Evolutionary conservation across 2,797 vertebrate genomes (phyloP).

Genomic region (Galaxias olidus): DNA sequence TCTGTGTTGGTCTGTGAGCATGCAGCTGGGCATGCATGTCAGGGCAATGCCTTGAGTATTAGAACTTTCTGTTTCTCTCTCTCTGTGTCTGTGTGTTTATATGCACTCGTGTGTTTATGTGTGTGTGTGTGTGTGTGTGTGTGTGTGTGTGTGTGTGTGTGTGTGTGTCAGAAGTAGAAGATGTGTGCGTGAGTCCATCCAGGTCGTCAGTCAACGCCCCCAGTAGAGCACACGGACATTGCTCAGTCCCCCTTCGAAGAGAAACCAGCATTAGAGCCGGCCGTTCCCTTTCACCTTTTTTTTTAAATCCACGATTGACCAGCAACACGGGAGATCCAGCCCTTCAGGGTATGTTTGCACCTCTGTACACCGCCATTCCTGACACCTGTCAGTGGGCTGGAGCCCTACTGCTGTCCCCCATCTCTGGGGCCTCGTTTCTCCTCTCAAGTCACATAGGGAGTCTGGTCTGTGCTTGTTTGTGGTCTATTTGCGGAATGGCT

Average conservation of each 20-base stretch:
- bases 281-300: slow-evolving; percentile 1
- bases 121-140: slow-evolving; percentile 28
- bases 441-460: not conserved
- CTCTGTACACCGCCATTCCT: not conserved
- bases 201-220: slow-evolving; percentile 41
- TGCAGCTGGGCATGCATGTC: slow-evolving; percentile 52
- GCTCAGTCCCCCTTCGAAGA: slow-evolving; percentile 31
- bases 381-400: not conserved
- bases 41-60: too few species aligned
- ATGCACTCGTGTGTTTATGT: slow-evolving; percentile 11
- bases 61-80: too few species aligned
- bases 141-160: not conserved
- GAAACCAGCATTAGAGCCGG: slow-evolving; percentile 13
- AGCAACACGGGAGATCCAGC: slow-evolving; percentile 17
- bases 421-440: not conserved
- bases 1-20: slow-evolving; percentile 62
- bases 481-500: not conserved
- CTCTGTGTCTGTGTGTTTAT: slow-evolving; percentile 61
- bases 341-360: slow-evolving; percentile 13
- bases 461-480: not conserved
- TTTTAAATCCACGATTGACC: not conserved
- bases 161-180: slow-evolving; percentile 3
- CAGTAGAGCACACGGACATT: slow-evolving; percentile 36
- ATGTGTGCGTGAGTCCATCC: slow-evolving; percentile 29
- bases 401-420: not conserved